Evolutionary conservation across 2,888 invertebrate genomes (phyloP).

Genomic region (Apocheima hispidaria): DNA sequence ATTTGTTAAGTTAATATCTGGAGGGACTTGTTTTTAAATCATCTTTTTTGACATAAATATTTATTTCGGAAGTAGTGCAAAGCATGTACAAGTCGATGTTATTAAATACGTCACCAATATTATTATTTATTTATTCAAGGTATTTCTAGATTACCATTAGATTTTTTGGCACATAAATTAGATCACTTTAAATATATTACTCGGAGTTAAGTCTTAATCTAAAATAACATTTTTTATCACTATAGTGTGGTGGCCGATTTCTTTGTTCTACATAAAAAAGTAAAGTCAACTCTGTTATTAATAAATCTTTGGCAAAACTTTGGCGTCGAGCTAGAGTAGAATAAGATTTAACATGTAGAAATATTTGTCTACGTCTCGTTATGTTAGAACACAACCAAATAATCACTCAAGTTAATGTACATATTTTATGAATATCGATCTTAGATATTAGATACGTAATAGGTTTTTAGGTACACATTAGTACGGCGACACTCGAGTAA

Average conservation of each 20-base stretch:
- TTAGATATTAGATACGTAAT: slow-evolving; percentile 20
- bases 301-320: slow-evolving; percentile 65
- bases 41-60: slow-evolving; percentile 69
- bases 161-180: slow-evolving; percentile 35
- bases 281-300: slow-evolving; percentile 41
- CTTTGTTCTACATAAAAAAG: slow-evolving; percentile 22
- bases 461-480: slow-evolving; percentile 8
- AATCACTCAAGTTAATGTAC: slow-evolving; percentile 79
- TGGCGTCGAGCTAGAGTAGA: slow-evolving; percentile 63
- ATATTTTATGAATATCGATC: slow-evolving; percentile 29
- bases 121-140: slow-evolving; percentile 1
- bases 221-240: slow-evolving; percentile 43
- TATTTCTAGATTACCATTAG: not conserved
- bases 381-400: slow-evolving; percentile 82
- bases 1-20: slow-evolving; percentile 75
- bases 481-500: slow-evolving; percentile 51
- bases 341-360: slow-evolving; percentile 57
- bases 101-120: slow-evolving; percentile 50
- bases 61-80: slow-evolving; percentile 71
- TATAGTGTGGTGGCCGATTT: slow-evolving; percentile 2
- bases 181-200: slow-evolving; percentile 28
- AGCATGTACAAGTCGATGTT: slow-evolving; percentile 66
- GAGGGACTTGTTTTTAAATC: slow-evolving; percentile 80
- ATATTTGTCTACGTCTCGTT: slow-evolving; percentile 71
- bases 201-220: slow-evolving; percentile 64